These are phyloP conservation scores for cat (Felis catus) DNA, from an alignment of 2,113 vertebrate species.

Conservation along the genomic window DNA sequence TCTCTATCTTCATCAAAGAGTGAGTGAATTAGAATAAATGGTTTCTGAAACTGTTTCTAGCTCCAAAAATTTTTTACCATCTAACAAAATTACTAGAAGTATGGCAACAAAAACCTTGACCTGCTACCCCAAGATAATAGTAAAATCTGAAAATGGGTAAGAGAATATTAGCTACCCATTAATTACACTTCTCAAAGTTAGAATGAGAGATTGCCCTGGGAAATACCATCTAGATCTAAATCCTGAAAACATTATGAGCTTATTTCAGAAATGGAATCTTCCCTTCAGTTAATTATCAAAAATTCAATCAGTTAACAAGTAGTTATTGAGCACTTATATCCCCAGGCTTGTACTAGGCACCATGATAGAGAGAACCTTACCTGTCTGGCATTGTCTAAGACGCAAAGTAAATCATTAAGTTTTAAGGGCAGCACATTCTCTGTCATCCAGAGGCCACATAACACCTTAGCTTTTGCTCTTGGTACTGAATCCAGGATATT, in stretches of 20 bases:
- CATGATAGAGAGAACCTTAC: not conserved
- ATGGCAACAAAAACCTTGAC: not conserved
- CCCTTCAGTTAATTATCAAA: not conserved
- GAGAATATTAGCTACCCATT: not conserved
- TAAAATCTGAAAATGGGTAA: constrained; percentile 27
- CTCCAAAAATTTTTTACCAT: not conserved
- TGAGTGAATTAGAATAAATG: not conserved
- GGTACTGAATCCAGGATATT: not conserved
- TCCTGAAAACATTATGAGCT: not conserved
- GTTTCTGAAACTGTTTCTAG: not conserved
- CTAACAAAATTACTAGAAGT: not conserved
- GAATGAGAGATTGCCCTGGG: not conserved
- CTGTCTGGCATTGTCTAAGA: not conserved
- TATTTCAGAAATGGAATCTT: constrained; percentile 37
- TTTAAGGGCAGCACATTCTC: not conserved
- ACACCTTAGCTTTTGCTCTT: not conserved
- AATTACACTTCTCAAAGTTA: not conserved
- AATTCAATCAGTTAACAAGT: constrained; percentile 16
- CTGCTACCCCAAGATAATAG: not conserved
- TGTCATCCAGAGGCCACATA: not conserved
- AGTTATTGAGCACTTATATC: not conserved
- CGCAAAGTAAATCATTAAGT: not conserved
- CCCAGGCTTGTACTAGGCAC: not conserved
- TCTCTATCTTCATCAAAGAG: not conserved
- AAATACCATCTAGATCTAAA: not conserved